Base-by-base conservation (phyloP, 92 coral and sea anemone species). In the Montipora capitata region DNA sequence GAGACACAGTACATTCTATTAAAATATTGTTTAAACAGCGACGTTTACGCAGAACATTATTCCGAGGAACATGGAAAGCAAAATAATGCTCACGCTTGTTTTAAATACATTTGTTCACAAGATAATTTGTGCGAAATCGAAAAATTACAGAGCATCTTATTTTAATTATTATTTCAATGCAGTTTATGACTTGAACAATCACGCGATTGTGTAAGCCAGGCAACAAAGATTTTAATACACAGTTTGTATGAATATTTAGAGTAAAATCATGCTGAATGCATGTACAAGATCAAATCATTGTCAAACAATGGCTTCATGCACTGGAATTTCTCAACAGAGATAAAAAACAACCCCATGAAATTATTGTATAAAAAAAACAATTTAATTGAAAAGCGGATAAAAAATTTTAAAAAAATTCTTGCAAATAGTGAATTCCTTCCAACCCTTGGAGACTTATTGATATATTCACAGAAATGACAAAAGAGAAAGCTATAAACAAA, bases 261-360 rank as follows among this genome's bases (percentile, higher is more conserved):
- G 35, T 27, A 56, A 41, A 45, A 52, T 72, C 62, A 83, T 83
- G 87, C 87, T 15, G 71, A 72, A 58, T 58, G 87, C 79, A 83
- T 58, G 49, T 83, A 83, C 87, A 16, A 43, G 14, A 56, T 40
- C 45, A 45, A 18, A 68, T 69, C 77, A 52, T 71, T 42, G 86
- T 70, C 12, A 70, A 10, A 79, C 87, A 83, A 83, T 72, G 79
- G 20, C 45, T 11, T 42, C 58, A 59, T 41, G 35, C 40, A 61
- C 54, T 35, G 20, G 42, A 68, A 57, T 54, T 71, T 59, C 66
- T 3, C 45, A 49, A 35, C 57, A 45, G 74, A 80, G 66, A 80
- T 43, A 62, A 62, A 62, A 57, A 1, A 27, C 35, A 27, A 9
- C 74, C 7, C 51, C 49, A 13, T 39, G n/a, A 64, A 51, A 44